Evolutionary conservation across 2,888 invertebrate species (phyloP).

Genomic region (Aspidapion aeneum): DNA sequence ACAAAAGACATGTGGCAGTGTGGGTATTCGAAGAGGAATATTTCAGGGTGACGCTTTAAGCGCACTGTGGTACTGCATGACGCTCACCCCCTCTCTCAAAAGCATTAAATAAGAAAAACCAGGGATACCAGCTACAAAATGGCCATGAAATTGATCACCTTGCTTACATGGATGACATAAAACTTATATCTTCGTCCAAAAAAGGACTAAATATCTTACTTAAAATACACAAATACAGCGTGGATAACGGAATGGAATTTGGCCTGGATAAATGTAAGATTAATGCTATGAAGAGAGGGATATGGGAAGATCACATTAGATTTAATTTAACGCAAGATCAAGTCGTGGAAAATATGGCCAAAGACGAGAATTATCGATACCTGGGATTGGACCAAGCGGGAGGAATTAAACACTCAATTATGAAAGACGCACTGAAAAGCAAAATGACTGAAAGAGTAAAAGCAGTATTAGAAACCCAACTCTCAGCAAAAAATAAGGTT

Average conservation of each 20-base stretch:
- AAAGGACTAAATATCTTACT: background rate
- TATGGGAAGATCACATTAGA: constrained; percentile 2
- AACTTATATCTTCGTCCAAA: background rate
- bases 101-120: background rate
- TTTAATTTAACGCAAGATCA: background rate
- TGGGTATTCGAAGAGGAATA: background rate
- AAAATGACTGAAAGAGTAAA: background rate
- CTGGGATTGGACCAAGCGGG: constrained; percentile 3
- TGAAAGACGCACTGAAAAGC: background rate
- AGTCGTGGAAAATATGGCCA: background rate
- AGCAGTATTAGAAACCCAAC: background rate
- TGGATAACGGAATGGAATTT: constrained; percentile 1
- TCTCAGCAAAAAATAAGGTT: background rate
- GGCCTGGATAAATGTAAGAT: constrained; percentile 4
- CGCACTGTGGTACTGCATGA: background rate
- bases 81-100: background rate
- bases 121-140: background rate
- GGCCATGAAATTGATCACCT: background rate
- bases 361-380: constrained; percentile 1
- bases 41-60: constrained; percentile 2
- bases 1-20: background rate
- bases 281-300: constrained; percentile 5
- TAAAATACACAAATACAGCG: background rate
- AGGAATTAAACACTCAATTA: constrained; percentile 1
- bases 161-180: constrained; percentile 1